Base-by-base conservation (phyloP, 2,797 vertebrate genomes). In the Lophotriccus pileatus region DNA sequence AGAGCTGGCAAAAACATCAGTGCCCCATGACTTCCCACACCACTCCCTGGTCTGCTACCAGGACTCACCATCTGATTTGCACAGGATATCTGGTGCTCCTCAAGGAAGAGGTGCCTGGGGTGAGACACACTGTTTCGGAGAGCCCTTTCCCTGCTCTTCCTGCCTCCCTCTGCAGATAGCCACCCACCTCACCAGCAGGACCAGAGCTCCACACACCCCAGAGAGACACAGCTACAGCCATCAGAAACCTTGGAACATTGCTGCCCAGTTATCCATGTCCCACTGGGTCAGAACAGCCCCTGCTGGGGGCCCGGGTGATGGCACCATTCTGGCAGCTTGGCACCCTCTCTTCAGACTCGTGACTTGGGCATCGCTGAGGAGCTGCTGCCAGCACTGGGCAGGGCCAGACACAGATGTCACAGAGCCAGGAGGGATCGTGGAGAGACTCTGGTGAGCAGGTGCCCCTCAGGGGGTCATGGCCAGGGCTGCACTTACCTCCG, bases 401-500 rank as follows among this genome's bases (percentile, higher is more conserved):
- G 34, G 21, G 44, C 25, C 34, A 22, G 76, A 19, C 9, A 17
- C 0, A 0, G 49, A 24, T 14, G 32, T 55, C 2, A 0, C 41
- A 32, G 75, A 41, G 25, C 23, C 43, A 36, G 24, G 2, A 67
- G 32, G 39, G 68, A 36, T 10, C 0, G 0, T 0, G 5, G 25
- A 43, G 34, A 24, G 50, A 46, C 2, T 0, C 20, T 10, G 6
- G 39, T 23, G 39, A 6, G 14, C 37, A 20, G 59, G 10, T 7
- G 9, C 8, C 39, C 49, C 49, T 39, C 25, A 25, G 53, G 23
- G 15, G 10, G 41, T 43, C 10, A 6, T 23, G 22, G 37, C 24
- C 32, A 32, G 25, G 39, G 49, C 49, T 37, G 67, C 64, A 84
- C 98, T 98, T 95, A 99, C 99, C 99, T 98, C 99, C 99, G 30